Base-by-base conservation (phyloP, 1,140 invertebrate genomes). In the Calliopsis andreniformis region DNA sequence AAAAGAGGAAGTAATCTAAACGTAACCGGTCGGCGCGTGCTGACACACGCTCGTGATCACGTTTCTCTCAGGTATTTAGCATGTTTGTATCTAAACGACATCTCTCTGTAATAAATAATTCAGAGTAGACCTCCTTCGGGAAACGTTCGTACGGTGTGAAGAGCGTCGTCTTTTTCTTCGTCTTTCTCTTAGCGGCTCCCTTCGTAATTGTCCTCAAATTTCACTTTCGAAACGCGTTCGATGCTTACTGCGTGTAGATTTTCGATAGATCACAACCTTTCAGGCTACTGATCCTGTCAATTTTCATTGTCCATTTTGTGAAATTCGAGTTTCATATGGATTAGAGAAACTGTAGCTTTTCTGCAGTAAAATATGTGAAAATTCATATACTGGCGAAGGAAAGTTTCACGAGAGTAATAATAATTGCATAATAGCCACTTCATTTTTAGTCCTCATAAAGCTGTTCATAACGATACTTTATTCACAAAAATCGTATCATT, bases 31-130 rank as follows among this genome's bases (percentile, higher is more conserved):
- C 39, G 75, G 53, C 72, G 42, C 53, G 47, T 66, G 39, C 20
- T 42, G 49, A 35, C 28, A 61, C 43, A 53, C 70, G 53, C 58
- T 82, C 80, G 82, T 79, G 82, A 83, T 83, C 77, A 68, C 67
- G 63, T 80, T 83, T 47, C 66, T 80, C 82, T 84, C 82, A 83
- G 82, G 81, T 84, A 84, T 83, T 76, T 77, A 72, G 69, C 63
- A 62, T 83, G 56, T 82, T 72, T 83, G 68, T 83, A 83, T 61
- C 77, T 62, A 68, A 39, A 75, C 58, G 56, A 70, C 61, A 76
- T 47, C 25, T 82, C 66, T 76, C 47, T 53, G 55, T 77, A 78
- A 72, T 73, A 42, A 66, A 39, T 39, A 25, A 42, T 72, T 42
- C 32, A 59, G 49, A 30, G 18, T 59, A 62, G 45, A 55, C 20